phyloP scores from a whole-genome alignment of 2,888 invertebrate genomes.

The Deilephila porcellus region DNA sequence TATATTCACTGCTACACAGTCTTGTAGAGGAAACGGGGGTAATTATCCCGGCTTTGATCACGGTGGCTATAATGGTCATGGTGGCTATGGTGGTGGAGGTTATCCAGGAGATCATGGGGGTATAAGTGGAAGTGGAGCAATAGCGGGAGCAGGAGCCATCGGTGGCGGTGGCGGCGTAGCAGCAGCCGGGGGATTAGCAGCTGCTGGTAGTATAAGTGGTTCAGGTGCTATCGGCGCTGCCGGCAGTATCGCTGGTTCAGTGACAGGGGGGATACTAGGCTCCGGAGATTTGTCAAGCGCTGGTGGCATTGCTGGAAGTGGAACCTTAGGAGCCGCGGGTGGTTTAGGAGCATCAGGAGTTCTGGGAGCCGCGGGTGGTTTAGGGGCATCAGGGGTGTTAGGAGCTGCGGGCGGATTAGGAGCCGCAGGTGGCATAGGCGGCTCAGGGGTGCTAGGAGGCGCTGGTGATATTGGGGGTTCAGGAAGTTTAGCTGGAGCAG shows the following conservation, averaged over 20 bases:
- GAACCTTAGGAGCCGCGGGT: conserved; percentile 35
- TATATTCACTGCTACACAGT: conserved; percentile 60
- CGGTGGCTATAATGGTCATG: neutral
- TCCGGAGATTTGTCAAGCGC: conserved; percentile 11
- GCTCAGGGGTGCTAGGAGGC: conserved; percentile 15
- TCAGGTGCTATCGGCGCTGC: neutral
- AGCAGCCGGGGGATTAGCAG: conserved; percentile 33
- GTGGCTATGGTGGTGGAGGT: conserved; percentile 10
- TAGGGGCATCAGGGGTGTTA: neutral
- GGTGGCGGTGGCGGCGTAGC: conserved; percentile 30
- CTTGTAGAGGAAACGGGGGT: conserved; percentile 44
- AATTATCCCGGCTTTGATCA: conserved; percentile 30
- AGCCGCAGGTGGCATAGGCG: conserved; percentile 10
- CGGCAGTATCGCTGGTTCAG: conserved; percentile 6
- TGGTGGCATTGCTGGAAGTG: conserved; percentile 36
- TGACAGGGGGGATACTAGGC: neutral
- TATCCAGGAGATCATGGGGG: conserved; percentile 29
- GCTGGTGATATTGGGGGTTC: conserved; percentile 24
- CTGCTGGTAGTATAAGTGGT: conserved; percentile 29
- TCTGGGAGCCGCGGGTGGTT: neutral
- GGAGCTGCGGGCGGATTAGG: conserved; percentile 18
- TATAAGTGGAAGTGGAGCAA: conserved; percentile 30
- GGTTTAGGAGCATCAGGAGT: neutral
- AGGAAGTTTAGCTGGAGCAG: conserved; percentile 5
- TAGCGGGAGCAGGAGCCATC: conserved; percentile 26